A percentile compares a stretch with the other conserved stretches of the same genome.
phyloP scores from a whole-genome alignment of 2,113 vertebrate genomes.

The Sylvia atricapilla region DNA sequence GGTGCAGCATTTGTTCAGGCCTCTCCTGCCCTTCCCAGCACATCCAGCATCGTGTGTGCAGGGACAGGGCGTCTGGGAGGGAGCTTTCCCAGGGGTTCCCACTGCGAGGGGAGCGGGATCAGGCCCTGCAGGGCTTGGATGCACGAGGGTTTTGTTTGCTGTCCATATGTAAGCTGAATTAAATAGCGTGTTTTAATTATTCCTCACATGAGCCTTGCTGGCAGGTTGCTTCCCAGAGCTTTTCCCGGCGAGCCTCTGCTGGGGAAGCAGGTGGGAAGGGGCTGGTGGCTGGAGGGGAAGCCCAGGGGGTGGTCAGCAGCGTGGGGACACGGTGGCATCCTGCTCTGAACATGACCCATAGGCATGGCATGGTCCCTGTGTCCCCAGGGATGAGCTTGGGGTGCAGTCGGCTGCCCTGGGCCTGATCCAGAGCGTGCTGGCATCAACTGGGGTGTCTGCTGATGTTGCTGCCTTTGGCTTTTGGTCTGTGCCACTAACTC shows the following conservation, averaged over 20 bases:
- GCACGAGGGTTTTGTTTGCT: background rate
- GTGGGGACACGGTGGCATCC: accelerated
- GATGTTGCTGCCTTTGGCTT: background rate
- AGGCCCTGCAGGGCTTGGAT: background rate
- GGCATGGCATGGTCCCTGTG: accelerated
- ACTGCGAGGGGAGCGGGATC: background rate
- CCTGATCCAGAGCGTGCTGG: background rate
- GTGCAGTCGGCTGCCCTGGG: background rate
- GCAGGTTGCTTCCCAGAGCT: background rate
- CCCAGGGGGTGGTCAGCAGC: background rate
- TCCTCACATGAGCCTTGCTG: background rate
- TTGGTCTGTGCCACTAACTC: background rate
- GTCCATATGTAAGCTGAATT: background rate
- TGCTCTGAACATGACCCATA: accelerated
- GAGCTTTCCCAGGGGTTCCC: background rate
- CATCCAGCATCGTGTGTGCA: background rate
- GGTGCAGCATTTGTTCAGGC: background rate
- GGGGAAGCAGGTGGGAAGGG: background rate
- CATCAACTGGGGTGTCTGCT: background rate
- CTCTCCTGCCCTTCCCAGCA: background rate
- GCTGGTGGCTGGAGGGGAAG: background rate
- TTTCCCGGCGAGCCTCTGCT: background rate
- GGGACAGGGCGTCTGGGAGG: accelerated
- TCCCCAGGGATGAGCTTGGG: background rate
- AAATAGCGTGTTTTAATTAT: background rate